Base-by-base conservation (phyloP, 2,113 vertebrate species). In the Glaucomys volans region DNA sequence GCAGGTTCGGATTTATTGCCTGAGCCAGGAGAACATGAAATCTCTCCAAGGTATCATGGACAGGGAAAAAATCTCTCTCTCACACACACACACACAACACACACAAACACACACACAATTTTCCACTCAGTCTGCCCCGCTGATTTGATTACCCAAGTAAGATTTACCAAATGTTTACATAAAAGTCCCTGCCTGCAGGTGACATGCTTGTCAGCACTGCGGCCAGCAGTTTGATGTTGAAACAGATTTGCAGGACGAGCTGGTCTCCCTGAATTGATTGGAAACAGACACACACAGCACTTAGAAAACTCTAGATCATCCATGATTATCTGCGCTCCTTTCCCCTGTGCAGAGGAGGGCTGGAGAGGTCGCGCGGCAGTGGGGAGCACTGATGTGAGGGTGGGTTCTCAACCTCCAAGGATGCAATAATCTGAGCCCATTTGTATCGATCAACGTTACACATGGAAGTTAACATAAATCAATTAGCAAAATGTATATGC, bases 1-100 rank as follows among this genome's bases (percentile, higher is more conserved):
- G 75, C 83, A 64, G 76, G 66, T 86, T 96, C 87, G 35, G 57
- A 76, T 92, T 95, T 95, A 96, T 89, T 85, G 84, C 90, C 77
- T 86, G 50, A 74, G 66, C 50, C 84, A 91, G 72, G 91, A 94
- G 96, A 97, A 97, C 50, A 95, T 16, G 77, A 96, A 93, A 90
- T 92, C 76, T 91, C 47, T 95, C 74, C 83, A 84, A 95, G 95
- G 87, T 90, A 96, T 85, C 88, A 95, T 82, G 87, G 40, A 35
- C 35, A 94, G 44, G 64, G n/a, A 35, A 26, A 54, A 54, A 82
- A 69, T 16, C 17, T 7, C 22, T 28, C 17, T 26, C 11, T 5
- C 18, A 16, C 54, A 9, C 17, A 35, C n/a, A 35, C 16, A 1
- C 92, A 28, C n/a, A 32, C 6, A 30, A 4, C 52, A 32, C 75